Conservation (phyloP, 2,888 invertebrate species). For the Euplagia quadripunctaria region DNA sequence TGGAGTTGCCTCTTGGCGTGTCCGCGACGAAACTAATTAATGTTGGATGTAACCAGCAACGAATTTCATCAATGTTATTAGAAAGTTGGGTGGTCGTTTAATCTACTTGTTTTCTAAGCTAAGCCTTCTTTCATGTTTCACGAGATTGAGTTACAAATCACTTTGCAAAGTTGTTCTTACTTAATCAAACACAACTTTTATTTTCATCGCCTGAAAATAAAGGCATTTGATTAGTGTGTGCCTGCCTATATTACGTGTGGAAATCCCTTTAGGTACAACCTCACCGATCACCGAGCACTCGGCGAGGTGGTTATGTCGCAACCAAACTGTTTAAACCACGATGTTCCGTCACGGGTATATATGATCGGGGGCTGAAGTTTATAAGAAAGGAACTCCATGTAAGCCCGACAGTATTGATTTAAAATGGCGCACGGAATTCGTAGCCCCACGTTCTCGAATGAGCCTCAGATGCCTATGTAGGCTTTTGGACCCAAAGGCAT, state of each 20-base stretch:
- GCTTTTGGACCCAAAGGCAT: too few species aligned
- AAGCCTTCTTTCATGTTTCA: background rate
- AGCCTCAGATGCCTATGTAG: too few species aligned
- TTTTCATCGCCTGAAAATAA: too few species aligned
- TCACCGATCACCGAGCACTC: too few species aligned
- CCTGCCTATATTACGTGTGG: background rate
- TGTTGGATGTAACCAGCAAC: background rate
- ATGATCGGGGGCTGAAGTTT: too few species aligned
- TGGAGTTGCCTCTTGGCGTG: background rate
- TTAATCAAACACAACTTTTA: too few species aligned
- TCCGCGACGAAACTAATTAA: background rate
- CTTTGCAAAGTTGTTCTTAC: too few species aligned
- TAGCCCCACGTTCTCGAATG: too few species aligned
- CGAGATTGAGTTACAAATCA: background rate
- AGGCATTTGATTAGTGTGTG: too few species aligned
- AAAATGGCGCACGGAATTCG: too few species aligned
- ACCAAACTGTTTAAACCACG: background rate
- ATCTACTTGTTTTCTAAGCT: background rate
- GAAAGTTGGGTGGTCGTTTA: background rate
- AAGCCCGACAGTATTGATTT: too few species aligned
- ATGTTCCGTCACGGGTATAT: slow-evolving; percentile 1
- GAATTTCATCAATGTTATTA: slow-evolving; percentile 8
- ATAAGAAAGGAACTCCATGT: too few species aligned
- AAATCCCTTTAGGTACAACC: background rate
- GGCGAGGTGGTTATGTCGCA: background rate